phyloP scores from a whole-genome alignment of 2,113 vertebrate genomes.

The Prinia subflava region DNA sequence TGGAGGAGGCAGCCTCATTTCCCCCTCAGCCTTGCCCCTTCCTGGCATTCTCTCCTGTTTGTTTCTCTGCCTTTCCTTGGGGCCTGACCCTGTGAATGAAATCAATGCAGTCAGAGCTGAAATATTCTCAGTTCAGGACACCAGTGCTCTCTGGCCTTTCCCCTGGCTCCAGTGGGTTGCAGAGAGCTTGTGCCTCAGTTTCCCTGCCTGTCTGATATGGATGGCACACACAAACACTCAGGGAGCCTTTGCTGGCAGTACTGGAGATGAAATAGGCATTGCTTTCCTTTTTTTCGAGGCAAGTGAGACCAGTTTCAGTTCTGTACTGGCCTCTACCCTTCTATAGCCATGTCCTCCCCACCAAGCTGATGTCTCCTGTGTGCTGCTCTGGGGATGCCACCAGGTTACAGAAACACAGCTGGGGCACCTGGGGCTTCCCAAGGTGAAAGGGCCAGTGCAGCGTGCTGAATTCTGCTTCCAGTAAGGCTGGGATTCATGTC shows the following conservation, averaged over 20 bases:
- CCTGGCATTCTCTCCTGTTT: conserved; percentile 45
- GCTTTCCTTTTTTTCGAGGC: background rate
- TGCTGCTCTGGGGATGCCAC: background rate
- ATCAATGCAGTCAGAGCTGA: background rate
- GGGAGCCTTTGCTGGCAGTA: background rate
- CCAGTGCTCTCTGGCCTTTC: background rate
- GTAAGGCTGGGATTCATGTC: background rate
- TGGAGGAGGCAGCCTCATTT: conserved; percentile 27
- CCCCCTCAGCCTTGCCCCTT: conserved; percentile 42
- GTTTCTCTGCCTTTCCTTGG: background rate
- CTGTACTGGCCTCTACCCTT: background rate
- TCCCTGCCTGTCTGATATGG: background rate
- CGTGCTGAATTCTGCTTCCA: background rate
- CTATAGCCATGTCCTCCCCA: accelerated
- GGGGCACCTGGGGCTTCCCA: background rate
- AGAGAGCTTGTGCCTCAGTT: background rate
- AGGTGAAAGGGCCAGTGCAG: background rate
- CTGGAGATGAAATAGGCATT: background rate
- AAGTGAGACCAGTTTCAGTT: background rate
- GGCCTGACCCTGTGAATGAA: background rate
- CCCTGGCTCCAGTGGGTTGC: background rate
- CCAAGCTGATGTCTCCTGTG: background rate
- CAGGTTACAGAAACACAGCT: background rate
- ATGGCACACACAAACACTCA: background rate
- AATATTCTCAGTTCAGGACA: background rate